Percentiles rank a stretch among this genome's conserved stretches.
Evolutionary conservation across 2,113 vertebrate species (phyloP).

Genomic region (Mormyrus lacerda): DNA sequence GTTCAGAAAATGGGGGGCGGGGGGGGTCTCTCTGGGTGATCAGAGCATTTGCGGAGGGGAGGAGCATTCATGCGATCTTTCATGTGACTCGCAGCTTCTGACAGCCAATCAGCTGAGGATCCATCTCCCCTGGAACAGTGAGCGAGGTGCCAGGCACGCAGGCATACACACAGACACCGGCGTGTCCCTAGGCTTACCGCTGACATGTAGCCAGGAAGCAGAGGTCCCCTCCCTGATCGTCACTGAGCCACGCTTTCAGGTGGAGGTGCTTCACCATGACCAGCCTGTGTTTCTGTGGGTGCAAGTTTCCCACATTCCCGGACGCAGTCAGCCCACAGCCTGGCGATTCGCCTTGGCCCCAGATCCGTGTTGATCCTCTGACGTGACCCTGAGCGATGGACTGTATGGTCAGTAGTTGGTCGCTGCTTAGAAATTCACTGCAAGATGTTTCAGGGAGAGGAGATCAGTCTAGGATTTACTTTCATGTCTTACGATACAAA

Average conservation of each 20-base stretch:
- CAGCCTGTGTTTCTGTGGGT: neutral
- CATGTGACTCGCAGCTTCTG: neutral
- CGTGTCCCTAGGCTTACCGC: neutral
- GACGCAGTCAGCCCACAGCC: neutral
- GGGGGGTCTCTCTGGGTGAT: neutral
- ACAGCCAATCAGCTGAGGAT: neutral
- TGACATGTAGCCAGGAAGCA: neutral
- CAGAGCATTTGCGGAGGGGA: slow-evolving; percentile 37
- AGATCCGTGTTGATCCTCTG: neutral
- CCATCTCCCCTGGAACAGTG: neutral
- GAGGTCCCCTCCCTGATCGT: neutral
- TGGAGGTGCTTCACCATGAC: neutral
- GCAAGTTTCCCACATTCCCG: neutral
- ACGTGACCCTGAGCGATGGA: neutral
- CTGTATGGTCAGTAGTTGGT: neutral
- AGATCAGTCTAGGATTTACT: neutral
- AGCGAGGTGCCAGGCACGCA: neutral
- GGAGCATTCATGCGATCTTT: slow-evolving; percentile 28
- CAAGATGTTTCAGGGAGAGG: neutral
- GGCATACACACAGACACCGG: neutral
- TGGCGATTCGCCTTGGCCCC: neutral
- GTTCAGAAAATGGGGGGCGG: neutral
- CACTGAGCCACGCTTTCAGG: neutral
- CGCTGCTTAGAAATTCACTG: neutral
- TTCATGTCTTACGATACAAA: neutral